phyloP scores from a whole-genome alignment of 2,113 vertebrate species.

The Actenoides hombroni region DNA sequence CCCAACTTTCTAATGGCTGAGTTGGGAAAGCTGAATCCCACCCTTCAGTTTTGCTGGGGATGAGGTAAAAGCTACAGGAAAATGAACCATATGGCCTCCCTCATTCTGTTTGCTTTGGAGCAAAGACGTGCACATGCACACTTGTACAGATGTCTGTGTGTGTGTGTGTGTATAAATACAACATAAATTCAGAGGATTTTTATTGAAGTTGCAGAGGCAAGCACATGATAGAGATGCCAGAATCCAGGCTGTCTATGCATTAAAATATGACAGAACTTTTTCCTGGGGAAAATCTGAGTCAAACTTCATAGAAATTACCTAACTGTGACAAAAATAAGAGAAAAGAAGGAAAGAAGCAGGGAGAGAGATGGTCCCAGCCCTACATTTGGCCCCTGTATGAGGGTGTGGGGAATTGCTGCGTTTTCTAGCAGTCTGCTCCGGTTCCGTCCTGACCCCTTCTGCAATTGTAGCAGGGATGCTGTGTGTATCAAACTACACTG shows the following conservation, averaged over 20 bases:
- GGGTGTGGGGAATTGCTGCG: background rate
- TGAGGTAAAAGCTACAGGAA: background rate
- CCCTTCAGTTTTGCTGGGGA: background rate
- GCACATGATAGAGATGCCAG: background rate
- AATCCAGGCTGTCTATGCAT: background rate
- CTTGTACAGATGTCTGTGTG: background rate
- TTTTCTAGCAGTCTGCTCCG: background rate
- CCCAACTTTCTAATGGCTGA: background rate
- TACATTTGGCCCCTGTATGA: background rate
- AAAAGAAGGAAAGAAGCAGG: background rate
- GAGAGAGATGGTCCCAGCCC: background rate
- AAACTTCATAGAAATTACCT: background rate
- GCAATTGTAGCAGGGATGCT: background rate
- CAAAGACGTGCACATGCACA: background rate
- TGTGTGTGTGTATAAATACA: background rate
- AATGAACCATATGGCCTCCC: background rate
- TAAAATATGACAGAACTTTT: background rate
- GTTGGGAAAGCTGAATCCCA: background rate
- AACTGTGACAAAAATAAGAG: background rate
- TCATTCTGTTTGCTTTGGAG: slow-evolving; percentile 32
- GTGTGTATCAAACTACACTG: background rate
- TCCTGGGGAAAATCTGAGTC: background rate
- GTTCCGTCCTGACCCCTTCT: background rate
- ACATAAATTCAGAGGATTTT: background rate
- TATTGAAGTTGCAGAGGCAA: background rate